Conservation (phyloP, 2,797 vertebrate species). For the Galagoides demidoff region DNA sequence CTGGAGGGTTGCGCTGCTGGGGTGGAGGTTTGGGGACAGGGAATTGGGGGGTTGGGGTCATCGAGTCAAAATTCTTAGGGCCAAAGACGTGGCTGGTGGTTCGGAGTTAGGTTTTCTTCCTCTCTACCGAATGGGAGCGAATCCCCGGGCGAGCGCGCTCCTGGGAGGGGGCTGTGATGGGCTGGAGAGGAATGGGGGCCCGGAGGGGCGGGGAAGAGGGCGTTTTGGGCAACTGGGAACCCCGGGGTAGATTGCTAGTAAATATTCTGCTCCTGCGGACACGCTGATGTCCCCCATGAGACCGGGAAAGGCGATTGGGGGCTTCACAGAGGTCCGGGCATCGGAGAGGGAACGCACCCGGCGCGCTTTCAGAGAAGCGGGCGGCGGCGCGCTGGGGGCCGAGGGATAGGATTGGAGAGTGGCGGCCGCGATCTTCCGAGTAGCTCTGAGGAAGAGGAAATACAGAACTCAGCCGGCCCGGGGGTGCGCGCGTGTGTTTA, state of each 20-base stretch:
- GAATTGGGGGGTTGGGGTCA: neutral
- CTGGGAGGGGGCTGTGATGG: neutral
- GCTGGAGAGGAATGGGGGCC: neutral
- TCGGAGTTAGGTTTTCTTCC: neutral
- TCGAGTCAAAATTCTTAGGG: neutral
- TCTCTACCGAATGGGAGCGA: slow-evolving; percentile 23
- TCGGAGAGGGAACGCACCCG: neutral
- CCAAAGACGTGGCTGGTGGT: neutral
- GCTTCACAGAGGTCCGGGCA: neutral
- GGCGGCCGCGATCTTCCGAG: neutral
- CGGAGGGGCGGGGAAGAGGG: neutral
- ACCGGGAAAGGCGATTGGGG: neutral
- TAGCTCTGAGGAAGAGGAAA: slow-evolving; percentile 75
- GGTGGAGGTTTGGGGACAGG: neutral
- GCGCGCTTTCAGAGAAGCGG: neutral
- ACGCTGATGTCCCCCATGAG: neutral
- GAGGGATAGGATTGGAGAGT: neutral
- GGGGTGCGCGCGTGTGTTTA: slow-evolving; percentile 50
- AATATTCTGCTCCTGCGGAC: neutral
- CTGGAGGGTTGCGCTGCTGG: neutral
- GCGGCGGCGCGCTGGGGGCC: neutral
- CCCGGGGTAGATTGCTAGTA: neutral
- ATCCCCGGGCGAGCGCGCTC: neutral
- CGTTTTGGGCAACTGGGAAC: neutral
- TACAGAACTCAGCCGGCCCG: slow-evolving; percentile 39